Evolutionary conservation across 2,113 vertebrate genomes (phyloP), one percentile per base, ranked within the genome.

Genomic region (Misgurnus anguillicaudatus): DNA sequence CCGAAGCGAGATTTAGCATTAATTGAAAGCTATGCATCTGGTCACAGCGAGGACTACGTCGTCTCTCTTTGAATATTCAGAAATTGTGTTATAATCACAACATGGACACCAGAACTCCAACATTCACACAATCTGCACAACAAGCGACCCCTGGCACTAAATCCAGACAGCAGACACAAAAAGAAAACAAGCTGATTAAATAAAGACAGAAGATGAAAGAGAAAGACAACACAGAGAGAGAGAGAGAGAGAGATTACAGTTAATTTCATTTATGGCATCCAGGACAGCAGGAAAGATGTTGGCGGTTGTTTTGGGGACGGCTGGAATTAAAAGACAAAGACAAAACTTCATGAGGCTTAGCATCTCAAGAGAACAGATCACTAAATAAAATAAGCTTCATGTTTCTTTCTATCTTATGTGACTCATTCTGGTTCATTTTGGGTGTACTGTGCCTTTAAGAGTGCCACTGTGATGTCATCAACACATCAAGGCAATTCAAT

Each of bases 261-360:
- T 55, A 19, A 19, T 70, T 19, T 36, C 24, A 10, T 21, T 73
- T 41, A 61, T 73, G 39, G n/a, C 7, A 9, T 24, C 16, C 9
- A 73, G 19, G 55, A 61, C 71, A 73, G 19, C 53, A 45, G n/a
- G 39, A 61, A 6, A 61, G 55, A 73, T 60, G 38, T 45, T 24
- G 11, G n/a, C 2, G 10, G 66, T 5, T 9, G 51, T 72, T 72
- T 57, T 4, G 69, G 7, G 51, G 13, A 58, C 24, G 16, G 38
- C 31, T 51, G 13, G 5, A 55, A 70, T 53, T 8, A 55, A 70
- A 68, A 9, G 7, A 69, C 21, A 48, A 11, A 11, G 10, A 11
- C 9, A 48, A 6, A 45, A 45, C 24, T 31, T 42, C 9, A 9
- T 48, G 3, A 45, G 14, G 64, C 6, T 24, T 10, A 21, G 7